phyloP scores from a whole-genome alignment of 2,797 vertebrate species.

The Microcaecilia unicolor region DNA sequence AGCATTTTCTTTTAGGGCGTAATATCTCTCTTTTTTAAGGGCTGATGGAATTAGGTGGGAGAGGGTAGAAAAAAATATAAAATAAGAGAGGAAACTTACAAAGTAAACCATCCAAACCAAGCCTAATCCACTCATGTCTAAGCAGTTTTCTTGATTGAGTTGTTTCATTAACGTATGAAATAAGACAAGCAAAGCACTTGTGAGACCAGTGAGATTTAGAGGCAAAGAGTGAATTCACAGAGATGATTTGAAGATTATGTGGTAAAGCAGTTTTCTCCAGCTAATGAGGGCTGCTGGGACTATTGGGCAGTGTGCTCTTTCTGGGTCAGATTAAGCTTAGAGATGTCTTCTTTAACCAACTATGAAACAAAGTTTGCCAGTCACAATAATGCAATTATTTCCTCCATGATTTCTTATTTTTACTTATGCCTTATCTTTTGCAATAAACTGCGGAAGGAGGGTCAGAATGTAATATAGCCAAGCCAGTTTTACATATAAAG shows the following conservation, averaged over 20 bases:
- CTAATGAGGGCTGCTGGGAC: conserved; percentile 58
- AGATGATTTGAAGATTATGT: conserved; percentile 54
- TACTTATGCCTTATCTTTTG: conserved; percentile 2
- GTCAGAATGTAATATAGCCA: conserved; percentile 6
- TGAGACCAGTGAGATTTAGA: conserved; percentile 41
- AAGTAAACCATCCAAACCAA: conserved; percentile 22
- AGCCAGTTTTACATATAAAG: too few species aligned
- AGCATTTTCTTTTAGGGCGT: neutral
- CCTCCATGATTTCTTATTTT: conserved; percentile 6
- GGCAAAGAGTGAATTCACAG: conserved; percentile 45
- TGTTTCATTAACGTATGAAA: conserved; percentile 56
- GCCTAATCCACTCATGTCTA: conserved; percentile 17
- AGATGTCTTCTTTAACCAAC: conserved; percentile 22
- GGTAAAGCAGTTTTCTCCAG: conserved; percentile 40
- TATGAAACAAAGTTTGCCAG: conserved; percentile 31
- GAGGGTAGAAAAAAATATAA: neutral
- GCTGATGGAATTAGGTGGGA: neutral
- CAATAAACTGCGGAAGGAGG: neutral
- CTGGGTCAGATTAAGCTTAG: conserved; percentile 47
- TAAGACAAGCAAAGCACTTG: conserved; percentile 45
- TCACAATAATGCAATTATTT: conserved; percentile 13
- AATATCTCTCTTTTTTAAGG: neutral
- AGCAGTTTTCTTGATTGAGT: conserved; percentile 47
- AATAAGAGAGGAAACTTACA: neutral
- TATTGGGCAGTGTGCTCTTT: conserved; percentile 38